phyloP scores from a whole-genome alignment of 1,140 invertebrate species.

The Lerema accius region DNA sequence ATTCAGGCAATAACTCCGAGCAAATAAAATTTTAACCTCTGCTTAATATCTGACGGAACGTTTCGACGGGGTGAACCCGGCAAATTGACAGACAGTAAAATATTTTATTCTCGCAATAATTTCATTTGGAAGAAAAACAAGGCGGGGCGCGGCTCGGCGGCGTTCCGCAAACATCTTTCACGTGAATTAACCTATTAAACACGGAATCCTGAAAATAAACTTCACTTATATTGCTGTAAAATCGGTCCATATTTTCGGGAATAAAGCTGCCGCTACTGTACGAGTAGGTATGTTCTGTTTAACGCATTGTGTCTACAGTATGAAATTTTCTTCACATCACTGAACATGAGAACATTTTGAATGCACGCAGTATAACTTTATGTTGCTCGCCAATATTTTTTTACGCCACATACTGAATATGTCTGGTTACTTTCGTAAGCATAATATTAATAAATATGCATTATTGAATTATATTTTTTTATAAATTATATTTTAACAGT shows the following conservation, averaged over 20 bases:
- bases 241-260: conserved; percentile 47
- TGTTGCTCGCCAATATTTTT: no score
- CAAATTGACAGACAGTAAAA: conserved; percentile 82
- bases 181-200: conserved; percentile 78
- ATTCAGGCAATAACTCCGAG: conserved; percentile 66
- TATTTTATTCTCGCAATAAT: conserved; percentile 80
- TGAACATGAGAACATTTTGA: neutral
- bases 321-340: conserved; percentile 8
- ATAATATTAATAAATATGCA: no score
- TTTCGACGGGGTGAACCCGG: conserved; percentile 62
- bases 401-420: no score
- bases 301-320: no score
- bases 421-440: no score
- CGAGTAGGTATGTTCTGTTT: neutral
- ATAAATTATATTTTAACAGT: no score
- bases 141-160: conserved; percentile 39
- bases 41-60: conserved; percentile 74
- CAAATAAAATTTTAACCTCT: conserved; percentile 81
- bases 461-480: no score
- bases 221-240: conserved; percentile 59
- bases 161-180: conserved; percentile 72
- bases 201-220: conserved; percentile 62
- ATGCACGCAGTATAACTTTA: neutral
- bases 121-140: conserved; percentile 80
- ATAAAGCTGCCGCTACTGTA: neutral